Conservation (phyloP, 2,113 vertebrate species). For the Eurypyga helias region DNA sequence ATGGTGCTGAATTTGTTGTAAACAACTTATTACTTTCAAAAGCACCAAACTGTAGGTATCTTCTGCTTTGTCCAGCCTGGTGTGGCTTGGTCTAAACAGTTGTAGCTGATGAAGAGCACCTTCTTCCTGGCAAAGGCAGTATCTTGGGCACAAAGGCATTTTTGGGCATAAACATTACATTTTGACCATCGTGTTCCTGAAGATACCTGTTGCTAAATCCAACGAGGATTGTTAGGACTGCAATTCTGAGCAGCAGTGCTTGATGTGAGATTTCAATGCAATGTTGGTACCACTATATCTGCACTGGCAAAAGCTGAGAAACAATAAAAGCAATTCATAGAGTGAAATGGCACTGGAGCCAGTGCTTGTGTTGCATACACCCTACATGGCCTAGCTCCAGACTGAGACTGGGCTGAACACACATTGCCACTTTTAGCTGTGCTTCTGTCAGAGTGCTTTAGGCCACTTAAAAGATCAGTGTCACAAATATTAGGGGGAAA, state of each 20-base stretch:
- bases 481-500: no score
- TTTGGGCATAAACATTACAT: background rate
- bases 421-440: background rate
- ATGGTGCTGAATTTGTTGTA: background rate
- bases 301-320: background rate
- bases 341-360: background rate
- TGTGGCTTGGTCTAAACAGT: background rate
- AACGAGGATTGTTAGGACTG: background rate
- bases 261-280: background rate
- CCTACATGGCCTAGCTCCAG: background rate
- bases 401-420: background rate
- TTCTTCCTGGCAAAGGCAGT: background rate
- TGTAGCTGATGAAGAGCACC: background rate
- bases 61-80: background rate
- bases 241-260: background rate
- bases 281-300: background rate
- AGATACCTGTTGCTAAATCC: background rate
- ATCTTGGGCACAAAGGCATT: background rate
- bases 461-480: no score
- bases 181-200: background rate
- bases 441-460: background rate
- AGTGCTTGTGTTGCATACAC: no score
- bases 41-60: background rate
- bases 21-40: background rate
- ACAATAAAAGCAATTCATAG: background rate